These are phyloP conservation scores for Parazoanthus darwini DNA, from an alignment of 92 coral and sea anemone species.

Conservation along the genomic window DNA sequence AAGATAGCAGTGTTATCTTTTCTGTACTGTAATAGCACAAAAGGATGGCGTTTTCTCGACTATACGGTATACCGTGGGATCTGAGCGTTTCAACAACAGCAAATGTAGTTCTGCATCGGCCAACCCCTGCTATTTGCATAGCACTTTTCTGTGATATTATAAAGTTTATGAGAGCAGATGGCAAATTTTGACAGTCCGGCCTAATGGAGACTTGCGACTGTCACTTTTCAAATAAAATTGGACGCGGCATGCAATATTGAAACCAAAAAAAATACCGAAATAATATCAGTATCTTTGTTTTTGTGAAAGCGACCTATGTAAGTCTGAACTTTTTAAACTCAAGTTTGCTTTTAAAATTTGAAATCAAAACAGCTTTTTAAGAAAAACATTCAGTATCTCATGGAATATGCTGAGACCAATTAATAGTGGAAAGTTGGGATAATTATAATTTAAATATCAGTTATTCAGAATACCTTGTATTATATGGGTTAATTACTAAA, in stretches of 20 bases:
- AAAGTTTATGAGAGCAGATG: conserved; percentile 14
- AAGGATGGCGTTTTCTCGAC: too few relatives aligned
- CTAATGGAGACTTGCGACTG: neutral
- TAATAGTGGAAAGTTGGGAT: neutral
- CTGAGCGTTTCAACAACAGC: neutral
- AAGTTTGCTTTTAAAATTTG: too few relatives aligned
- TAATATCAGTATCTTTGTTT: neutral
- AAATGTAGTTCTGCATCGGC: neutral
- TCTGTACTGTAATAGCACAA: neutral
- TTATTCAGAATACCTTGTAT: neutral
- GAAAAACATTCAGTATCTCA: neutral
- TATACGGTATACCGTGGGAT: neutral
- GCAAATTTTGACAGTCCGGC: neutral
- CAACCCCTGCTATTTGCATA: neutral
- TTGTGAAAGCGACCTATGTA: neutral
- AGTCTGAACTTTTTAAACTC: neutral
- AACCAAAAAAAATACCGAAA: neutral
- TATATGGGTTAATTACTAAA: neutral
- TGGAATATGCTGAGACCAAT: too few relatives aligned
- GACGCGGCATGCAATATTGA: neutral
- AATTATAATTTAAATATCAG: neutral
- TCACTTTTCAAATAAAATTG: neutral
- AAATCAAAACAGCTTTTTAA: neutral
- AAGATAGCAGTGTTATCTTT: neutral
- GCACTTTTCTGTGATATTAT: neutral